These are phyloP conservation scores for Papilio xuthus DNA, from an alignment of 1,140 invertebrate genomes.

Conservation along the genomic window DNA sequence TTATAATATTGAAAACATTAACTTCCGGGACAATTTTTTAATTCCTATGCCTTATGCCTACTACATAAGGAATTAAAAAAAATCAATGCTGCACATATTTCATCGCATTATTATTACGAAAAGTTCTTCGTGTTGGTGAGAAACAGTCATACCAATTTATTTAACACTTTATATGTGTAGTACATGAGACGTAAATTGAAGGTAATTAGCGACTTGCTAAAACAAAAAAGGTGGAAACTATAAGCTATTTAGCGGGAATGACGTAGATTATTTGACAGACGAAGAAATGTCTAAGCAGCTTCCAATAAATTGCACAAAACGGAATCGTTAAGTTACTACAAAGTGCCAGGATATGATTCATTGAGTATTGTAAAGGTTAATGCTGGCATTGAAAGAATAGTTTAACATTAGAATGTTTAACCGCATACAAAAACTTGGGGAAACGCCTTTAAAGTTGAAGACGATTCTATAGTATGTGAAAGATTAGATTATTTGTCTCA, in stretches of 20 bases:
- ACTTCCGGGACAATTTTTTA: too few species aligned
- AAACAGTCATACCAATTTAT: not conserved
- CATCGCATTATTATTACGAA: not conserved
- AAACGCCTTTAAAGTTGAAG: not conserved
- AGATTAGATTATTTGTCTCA: too few species aligned
- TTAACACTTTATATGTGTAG: not conserved
- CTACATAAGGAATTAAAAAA: too few species aligned
- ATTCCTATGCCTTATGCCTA: too few species aligned
- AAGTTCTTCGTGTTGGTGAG: not conserved
- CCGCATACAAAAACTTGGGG: not conserved
- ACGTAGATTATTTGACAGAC: not conserved
- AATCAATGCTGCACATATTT: not conserved
- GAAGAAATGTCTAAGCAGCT: not conserved
- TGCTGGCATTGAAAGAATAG: not conserved
- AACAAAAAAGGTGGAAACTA: not conserved
- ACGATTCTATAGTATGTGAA: too few species aligned
- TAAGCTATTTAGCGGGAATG: not conserved
- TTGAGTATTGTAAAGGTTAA: not conserved
- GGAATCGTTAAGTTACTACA: not conserved
- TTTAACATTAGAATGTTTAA: conserved; percentile 6
- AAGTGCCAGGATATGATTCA: not conserved
- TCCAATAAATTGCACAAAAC: not conserved
- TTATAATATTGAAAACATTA: not conserved
- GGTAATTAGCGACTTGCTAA: conserved; percentile 3
- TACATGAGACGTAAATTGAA: not conserved